Base-by-base conservation (phyloP, 2,113 vertebrate genomes). In the Tilapia sparmanii region DNA sequence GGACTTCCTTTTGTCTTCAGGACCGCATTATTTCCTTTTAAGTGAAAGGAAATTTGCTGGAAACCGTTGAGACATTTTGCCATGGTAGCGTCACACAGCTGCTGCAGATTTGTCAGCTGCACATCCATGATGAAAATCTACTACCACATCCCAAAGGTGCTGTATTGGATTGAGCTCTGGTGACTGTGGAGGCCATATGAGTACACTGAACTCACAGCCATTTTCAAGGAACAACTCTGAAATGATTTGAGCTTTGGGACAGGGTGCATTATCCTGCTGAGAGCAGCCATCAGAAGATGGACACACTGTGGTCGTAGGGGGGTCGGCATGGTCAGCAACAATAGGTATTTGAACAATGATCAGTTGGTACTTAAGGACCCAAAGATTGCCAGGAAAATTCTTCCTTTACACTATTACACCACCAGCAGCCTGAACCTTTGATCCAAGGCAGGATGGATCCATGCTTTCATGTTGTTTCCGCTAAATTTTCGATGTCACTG, bases 1-100 rank as follows among this genome's bases (percentile, higher is more conserved):
- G 68, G 9, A 76, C 6, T 24, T 18, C 68, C 4, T 76, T 47
- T 76, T 47, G 15, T 47, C 40, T 73, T 73, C 22, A 26, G 40
- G 15, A 16, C 68, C 2, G 2, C 24, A 26, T 76, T 76, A 76
- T 10, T 3, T 76, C 40, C 15, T 73, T 45, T 16, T 71, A 47
- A 18, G 8, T 16, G 24, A n/a, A n/a, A n/a, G n/a, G n/a, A n/a
- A n/a, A n/a, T n/a, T n/a, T 76, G 40, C 22, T 47, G 40, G 22
- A 47, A 76, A 18, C 40, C 3, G 0, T 11, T 29, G 15, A 47
- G 68, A 73, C 8, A 16, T 45, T 73, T 47, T 45, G 1, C 40
- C 40, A 47, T 2, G 0, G 22, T 42, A 29, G 8, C 4, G 0
- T 76, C 40, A 50, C 71, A 50, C 42, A 31, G 24, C 10, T 2